These are phyloP conservation scores for Sitophilus oryzae DNA, from an alignment of 1,140 invertebrate genomes.

Conservation along the genomic window DNA sequence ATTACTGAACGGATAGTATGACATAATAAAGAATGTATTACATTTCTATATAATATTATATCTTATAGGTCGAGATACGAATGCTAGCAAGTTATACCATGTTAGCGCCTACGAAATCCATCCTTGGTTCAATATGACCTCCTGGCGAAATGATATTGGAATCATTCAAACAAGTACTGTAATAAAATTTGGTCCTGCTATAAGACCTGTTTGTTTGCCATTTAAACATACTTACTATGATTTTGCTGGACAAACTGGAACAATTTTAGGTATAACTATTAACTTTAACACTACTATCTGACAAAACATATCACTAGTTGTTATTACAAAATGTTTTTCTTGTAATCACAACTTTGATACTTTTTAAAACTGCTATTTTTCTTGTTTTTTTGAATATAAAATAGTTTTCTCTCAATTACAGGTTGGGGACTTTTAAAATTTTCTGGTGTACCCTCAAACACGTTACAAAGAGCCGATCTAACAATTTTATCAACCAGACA, in stretches of 20 bases:
- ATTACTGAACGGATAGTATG: no score
- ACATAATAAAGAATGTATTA: no score
- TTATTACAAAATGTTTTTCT: no score
- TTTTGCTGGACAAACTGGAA: constrained; percentile 48
- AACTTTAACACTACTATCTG: no score
- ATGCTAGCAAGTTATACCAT: constrained; percentile 37
- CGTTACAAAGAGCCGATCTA: constrained; percentile 54
- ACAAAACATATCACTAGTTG: no score
- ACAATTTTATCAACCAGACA: constrained; percentile 49
- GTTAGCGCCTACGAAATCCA: constrained; percentile 39
- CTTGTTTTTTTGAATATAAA: not conserved
- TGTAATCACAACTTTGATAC: no score
- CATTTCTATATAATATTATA: no score
- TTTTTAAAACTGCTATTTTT: no score
- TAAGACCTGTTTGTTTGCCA: constrained; percentile 63
- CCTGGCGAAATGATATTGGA: constrained; percentile 57
- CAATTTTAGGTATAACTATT: constrained; percentile 47
- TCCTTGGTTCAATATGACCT: constrained; percentile 40
- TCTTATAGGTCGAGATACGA: constrained; percentile 42
- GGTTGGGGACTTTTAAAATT: constrained; percentile 59
- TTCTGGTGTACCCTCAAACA: constrained; percentile 50
- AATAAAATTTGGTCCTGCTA: constrained; percentile 50
- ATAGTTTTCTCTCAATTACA: constrained; percentile 27
- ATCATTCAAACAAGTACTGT: constrained; percentile 47
- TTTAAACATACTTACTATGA: constrained; percentile 47